phyloP scores from a whole-genome alignment of 1,140 invertebrate genomes.

The Drosophila melanica region DNA sequence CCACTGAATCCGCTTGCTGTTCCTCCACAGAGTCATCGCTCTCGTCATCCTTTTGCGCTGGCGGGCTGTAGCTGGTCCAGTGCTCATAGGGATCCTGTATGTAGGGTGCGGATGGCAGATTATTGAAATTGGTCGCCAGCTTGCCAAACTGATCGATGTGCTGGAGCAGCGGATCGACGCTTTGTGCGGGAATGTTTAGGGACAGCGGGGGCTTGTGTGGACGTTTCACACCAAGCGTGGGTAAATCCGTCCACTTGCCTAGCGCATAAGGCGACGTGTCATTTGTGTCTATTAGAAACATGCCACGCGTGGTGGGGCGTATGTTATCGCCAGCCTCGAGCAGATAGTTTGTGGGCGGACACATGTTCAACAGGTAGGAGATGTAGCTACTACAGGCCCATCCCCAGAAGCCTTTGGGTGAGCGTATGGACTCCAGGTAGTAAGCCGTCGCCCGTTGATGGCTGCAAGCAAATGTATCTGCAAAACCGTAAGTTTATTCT shows the following conservation, averaged over 20 bases:
- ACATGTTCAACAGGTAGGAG: conserved; percentile 86
- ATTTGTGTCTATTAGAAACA: conserved; percentile 79
- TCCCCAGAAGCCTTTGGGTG: conserved; percentile 87
- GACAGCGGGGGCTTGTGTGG: conserved; percentile 8
- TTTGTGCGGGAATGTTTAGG: conserved; percentile 29
- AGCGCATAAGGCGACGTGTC: conserved; percentile 76
- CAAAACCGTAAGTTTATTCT: neutral
- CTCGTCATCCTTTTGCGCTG: conserved; percentile 43
- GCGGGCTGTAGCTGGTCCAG: conserved; percentile 76
- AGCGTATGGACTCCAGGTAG: conserved; percentile 89
- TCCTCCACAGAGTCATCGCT: conserved; percentile 68
- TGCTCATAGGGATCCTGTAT: conserved; percentile 61
- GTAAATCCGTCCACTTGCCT: conserved; percentile 80
- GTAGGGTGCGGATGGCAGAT: conserved; percentile 46
- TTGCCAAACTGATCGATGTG: conserved; percentile 81
- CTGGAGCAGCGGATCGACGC: conserved; percentile 69
- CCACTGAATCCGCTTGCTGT: conserved; percentile 36
- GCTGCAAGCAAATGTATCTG: conserved; percentile 85
- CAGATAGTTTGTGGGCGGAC: conserved; percentile 78
- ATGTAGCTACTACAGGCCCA: conserved; percentile 87
- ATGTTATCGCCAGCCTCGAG: conserved; percentile 78
- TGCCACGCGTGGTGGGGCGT: conserved; percentile 61
- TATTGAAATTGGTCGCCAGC: conserved; percentile 73
- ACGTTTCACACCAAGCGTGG: conserved; percentile 59
- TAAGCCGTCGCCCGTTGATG: conserved; percentile 89